phyloP scores from a whole-genome alignment of 2,797 vertebrate genomes.

The Tangara arthus region DNA sequence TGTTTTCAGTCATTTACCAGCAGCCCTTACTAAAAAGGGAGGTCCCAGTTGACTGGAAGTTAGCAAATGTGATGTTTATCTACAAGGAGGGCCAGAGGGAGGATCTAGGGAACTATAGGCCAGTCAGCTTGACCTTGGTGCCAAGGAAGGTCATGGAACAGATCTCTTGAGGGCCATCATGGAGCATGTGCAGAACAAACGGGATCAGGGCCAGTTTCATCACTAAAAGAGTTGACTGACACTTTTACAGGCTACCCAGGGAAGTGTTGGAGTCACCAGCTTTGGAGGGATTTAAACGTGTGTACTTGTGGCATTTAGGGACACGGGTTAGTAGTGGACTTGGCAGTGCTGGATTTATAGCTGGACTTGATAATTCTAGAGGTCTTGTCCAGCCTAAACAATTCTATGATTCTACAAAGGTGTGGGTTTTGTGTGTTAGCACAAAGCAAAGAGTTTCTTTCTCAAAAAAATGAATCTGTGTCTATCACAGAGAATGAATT shows the following conservation, averaged over 20 bases:
- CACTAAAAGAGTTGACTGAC: not conserved
- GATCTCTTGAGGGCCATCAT: not conserved
- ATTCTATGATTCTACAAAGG: not conserved
- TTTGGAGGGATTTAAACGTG: not conserved
- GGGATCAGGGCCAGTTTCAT: not conserved
- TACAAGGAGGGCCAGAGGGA: not conserved
- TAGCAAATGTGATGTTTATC: not conserved
- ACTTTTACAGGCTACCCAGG: not conserved
- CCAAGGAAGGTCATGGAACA: not conserved
- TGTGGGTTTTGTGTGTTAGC: not conserved
- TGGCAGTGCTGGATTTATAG: not conserved
- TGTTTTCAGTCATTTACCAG: not conserved
- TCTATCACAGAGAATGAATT: not conserved
- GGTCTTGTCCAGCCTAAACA: not conserved
- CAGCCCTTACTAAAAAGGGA: not conserved
- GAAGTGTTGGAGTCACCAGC: not conserved
- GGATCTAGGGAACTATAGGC: not conserved
- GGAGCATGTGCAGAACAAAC: not conserved
- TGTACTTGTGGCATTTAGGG: not conserved
- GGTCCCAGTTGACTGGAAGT: not conserved
- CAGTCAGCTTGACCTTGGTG: not conserved
- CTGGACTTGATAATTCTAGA: accelerated
- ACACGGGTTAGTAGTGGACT: accelerated
- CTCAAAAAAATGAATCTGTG: not conserved
- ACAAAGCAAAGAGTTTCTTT: not conserved